Base-by-base conservation (phyloP, 2,888 invertebrate species). In the Pediacus dermestoides region DNA sequence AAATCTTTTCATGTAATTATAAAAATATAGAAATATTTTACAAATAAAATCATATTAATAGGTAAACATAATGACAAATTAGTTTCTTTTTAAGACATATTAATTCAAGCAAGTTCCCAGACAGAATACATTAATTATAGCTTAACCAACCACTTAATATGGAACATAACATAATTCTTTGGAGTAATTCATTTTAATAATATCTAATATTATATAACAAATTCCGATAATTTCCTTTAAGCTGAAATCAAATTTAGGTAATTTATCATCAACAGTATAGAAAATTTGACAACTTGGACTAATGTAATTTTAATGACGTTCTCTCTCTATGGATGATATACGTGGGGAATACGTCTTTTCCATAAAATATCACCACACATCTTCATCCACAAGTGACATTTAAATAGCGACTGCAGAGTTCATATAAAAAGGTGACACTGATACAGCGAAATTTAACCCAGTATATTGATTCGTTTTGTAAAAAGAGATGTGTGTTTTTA, bases 241-340 rank as follows among this genome's bases (percentile, higher is more conserved):
- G 16, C 14, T 34, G 21, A 34, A 34, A 34, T 34, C 14, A 25
- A 34, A 15, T 35, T 8, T 10, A 22, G 27, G 16, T 36, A 18
- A 36, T 30, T 30, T 9, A 36, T 36, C 30, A 30, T 16, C 18
- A 7, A 16, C 10, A 10, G 9, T 14, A 12, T 16, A n/a, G 23
- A 30, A 18, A 30, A n/a, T 30, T 16, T 37, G 30, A 30, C 37
- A 30, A 30, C 23, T n/a, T 8, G 30, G 37, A 30, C 37, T 37
- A 30, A 37, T 37, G 30, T 22, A 37, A 30, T 37, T 37, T 37
- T 37, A 37, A 37, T 37, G 37, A 23, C 23, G 10, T 23, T 23
- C 23, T 3, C 23, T 23, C 23, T 23, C n/a, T 18, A 18, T 23
- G 10, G 23, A 23, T 23, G 32, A 14, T 23, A n/a, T 32, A 22